Base-by-base conservation (phyloP, 2,888 invertebrate genomes). In the Xiphydria camelus region DNA sequence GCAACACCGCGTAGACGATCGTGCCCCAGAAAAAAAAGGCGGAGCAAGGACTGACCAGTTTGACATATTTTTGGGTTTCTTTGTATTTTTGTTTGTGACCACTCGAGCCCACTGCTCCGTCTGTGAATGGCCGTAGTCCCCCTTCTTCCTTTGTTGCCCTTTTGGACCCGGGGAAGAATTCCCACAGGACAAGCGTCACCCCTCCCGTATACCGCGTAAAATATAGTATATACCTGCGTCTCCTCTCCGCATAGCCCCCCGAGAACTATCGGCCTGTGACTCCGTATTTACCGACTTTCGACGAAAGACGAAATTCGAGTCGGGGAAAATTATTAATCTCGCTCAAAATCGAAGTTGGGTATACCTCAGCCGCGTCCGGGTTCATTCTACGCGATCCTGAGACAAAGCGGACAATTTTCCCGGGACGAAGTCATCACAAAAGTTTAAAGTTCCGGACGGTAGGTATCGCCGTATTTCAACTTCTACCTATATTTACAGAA, bases 81-180 rank as follows among this genome's bases (percentile, higher is more conserved):
- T 64, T 64, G 62, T 63, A 64, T 57, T 63, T 66, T 65, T 66
- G 66, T 68, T 64, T 66, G 66, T 57, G 64, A 62, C 64, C 66
- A 66, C 66, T 66, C 66, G 56, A 66, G 64, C 68, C 62, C 62
- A 59, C 61, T 56, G 57, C 52, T 57, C 50, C 55, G 53, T 53
- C 49, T 55, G 55, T 51, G 46, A 52, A 51, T 57, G 53, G 47
- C 49, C 56, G 49, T 54, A 53, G 56, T 61, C 55, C 52, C 46
- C 54, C 43, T 56, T 43, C 46, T 54, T 55, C 49, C 58, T 62
- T 61, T 61, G 61, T 62, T 59, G 56, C 53, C 56, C 58, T 59
- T 60, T 55, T 53, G 52, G 55, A 49, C 41, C 56, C 38, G 47
- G 48, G 55, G 49, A 46, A 54, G 57, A 45, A 57, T 60, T 64